A percentile compares a stretch with the other conserved stretches of the same genome.
These are phyloP conservation scores for Lota lota DNA, from an alignment of 2,113 vertebrate species.

Conservation along the genomic window DNA sequence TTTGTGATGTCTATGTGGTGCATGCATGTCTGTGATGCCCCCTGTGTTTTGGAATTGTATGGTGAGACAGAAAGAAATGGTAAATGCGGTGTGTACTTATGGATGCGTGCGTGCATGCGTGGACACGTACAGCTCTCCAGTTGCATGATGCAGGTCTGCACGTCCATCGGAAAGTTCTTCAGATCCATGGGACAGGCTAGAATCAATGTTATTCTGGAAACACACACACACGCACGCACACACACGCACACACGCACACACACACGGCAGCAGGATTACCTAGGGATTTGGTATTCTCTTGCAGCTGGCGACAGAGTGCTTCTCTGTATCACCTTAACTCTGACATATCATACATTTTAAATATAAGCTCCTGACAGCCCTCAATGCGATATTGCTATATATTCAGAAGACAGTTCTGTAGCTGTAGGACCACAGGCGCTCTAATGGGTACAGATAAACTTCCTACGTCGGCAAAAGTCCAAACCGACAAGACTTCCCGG, in stretches of 20 bases:
- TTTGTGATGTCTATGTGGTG: no score
- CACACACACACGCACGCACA: constrained; percentile 28
- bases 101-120: neutral
- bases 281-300: constrained; percentile 8
- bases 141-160: constrained; percentile 99
- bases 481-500: no score
- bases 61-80: no score
- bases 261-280: constrained; percentile 24
- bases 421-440: no score
- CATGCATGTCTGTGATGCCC: no score
- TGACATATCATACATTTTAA: neutral
- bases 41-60: no score
- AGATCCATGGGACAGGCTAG: constrained; percentile 98
- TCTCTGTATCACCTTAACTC: neutral
- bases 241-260: constrained; percentile 19
- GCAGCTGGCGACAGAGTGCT: neutral
- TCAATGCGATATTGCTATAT: neutral
- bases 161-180: constrained; percentile 99
- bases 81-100: neutral
- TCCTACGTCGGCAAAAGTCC: no score
- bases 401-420: no score
- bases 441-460: no score
- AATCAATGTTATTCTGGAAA: constrained; percentile 89
- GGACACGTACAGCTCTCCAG: constrained; percentile 95
- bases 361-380: neutral